Percentiles rank a stretch among this genome's conserved stretches.
Evolutionary conservation across 2,113 vertebrate genomes (phyloP).

Genomic region (Acanthisitta chloris): DNA sequence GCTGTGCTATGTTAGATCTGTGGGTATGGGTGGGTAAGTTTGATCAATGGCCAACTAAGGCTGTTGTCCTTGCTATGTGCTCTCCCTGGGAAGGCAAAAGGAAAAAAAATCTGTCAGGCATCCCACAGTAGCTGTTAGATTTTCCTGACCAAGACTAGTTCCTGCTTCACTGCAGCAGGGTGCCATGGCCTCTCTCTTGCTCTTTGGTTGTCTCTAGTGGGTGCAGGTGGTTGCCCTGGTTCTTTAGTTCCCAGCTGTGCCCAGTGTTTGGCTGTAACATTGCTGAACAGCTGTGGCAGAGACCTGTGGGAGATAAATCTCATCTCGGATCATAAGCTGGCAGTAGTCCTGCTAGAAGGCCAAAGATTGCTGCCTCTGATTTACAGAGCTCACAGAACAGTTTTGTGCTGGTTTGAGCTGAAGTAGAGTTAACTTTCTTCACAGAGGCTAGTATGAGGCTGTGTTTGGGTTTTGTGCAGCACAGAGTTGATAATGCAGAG

Average conservation of each 20-base stretch:
- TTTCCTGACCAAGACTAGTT: not conserved
- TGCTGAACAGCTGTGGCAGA: not conserved
- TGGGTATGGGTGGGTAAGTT: not conserved
- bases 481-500: too few species aligned
- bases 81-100: not conserved
- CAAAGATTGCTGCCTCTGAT: not conserved
- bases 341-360: not conserved
- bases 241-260: not conserved
- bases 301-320: not conserved
- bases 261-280: not conserved
- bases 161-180: not conserved
- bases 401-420: too few species aligned
- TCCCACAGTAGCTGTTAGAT: not conserved
- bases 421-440: too few species aligned
- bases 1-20: not conserved
- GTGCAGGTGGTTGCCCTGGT: not conserved
- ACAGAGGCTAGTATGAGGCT: too few species aligned
- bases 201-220: not conserved
- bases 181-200: not conserved
- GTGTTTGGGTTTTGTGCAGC: too few species aligned
- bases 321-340: not conserved
- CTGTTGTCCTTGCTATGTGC: not conserved
- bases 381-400: not conserved
- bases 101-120: not conserved
- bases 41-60: not conserved